Base-by-base conservation (phyloP, 1,140 invertebrate species). In the Heliconius hermathena region DNA sequence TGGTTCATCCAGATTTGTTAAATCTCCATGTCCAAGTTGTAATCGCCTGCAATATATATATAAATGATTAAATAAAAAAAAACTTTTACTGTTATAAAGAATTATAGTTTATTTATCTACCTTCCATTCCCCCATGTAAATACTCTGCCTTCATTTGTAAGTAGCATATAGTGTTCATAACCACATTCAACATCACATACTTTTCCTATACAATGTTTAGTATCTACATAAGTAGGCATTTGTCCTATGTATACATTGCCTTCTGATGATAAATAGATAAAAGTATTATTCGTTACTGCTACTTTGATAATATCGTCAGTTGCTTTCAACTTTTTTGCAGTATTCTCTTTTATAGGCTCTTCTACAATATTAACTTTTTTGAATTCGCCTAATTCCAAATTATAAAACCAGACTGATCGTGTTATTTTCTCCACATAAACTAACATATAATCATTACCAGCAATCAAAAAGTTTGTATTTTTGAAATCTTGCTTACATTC, bases 51-150 rank as follows among this genome's bases (percentile, higher is more conserved):
- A 82, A 90, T 87, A 73, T 5, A 16, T 1, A 66, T 66, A 66
- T 29, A 26, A 2, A 66, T 66, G 26, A 22, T 57, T n/a, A 22
- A 66, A 66, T 29, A 78, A 80, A 73, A 72, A 76, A 74, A 75
- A 70, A 22, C 66, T 57, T 78, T 57, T 75, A 70, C 29, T 33
- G 1, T 71, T 54, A 72, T n/a, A n/a, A 26, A 60, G 3, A 60
- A 26, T 5, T 66, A 66, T 66, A 66, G 11, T 66, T 66, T 66
- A 66, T 26, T n/a, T 60, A 29, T 66, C 13, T 95, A 98, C 97
- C 97, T 97, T 85, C 98, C 97, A 86, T 96, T 96, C 71, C 98
- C 98, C 96, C 97, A 98, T 20, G 96, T 96, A 86, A 97, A 98
- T 78, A 99, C 95, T 82, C 95, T 95, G 1, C 98, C 98, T 87